Evolutionary conservation across 2,888 invertebrate genomes (phyloP).

Genomic region (Zelleria hepariella): DNA sequence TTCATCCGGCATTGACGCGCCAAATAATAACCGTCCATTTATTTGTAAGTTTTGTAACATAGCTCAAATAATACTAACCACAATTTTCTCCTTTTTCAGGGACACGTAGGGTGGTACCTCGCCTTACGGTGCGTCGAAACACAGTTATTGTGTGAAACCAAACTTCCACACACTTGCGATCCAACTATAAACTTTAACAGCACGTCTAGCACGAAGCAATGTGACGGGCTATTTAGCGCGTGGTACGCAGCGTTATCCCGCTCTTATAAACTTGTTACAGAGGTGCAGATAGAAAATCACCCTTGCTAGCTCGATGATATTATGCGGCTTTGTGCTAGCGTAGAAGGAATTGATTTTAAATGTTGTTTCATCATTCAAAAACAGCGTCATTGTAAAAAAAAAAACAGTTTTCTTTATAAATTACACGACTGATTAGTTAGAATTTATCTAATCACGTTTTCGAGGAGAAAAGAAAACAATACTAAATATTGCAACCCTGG

Average conservation of each 20-base stretch:
- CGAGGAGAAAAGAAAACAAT: no score
- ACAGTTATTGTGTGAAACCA: neutral
- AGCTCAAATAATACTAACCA: no score
- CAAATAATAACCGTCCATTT: no score
- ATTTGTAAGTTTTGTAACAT: no score
- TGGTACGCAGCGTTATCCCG: no score
- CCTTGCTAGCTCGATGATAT: no score
- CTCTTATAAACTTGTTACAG: no score
- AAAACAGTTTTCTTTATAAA: neutral
- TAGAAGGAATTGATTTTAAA: neutral
- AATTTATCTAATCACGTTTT: neutral
- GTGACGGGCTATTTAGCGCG: no score
- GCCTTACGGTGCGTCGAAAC: neutral
- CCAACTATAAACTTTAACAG: neutral
- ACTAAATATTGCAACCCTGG: neutral
- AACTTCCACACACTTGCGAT: neutral
- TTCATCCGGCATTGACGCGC: no score
- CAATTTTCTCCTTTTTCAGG: slow-evolving; percentile 18
- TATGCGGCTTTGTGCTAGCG: no score
- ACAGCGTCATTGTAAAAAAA: neutral
- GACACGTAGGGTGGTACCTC: slow-evolving; percentile 23
- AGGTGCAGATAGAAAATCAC: no score
- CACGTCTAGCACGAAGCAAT: no score
- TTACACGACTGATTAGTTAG: neutral
- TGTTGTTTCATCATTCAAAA: neutral